Evolutionary conservation across 2,888 invertebrate species (phyloP).

Genomic region (Nemurella pictetii): DNA sequence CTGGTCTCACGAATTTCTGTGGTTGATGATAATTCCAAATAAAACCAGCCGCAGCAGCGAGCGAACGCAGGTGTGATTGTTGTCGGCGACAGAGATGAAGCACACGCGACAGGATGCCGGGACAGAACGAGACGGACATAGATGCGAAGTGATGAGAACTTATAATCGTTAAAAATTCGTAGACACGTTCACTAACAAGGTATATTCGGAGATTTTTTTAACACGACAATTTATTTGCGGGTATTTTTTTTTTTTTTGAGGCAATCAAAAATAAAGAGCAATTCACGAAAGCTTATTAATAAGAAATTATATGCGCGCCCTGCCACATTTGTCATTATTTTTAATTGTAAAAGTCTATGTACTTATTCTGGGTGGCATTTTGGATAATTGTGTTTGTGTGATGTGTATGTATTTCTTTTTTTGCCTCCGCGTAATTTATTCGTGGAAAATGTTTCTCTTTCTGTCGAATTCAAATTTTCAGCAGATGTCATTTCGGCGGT

Average conservation of each 20-base stretch:
- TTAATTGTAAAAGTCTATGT: constrained; percentile 15
- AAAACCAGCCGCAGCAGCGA: not conserved
- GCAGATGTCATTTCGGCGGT: not conserved
- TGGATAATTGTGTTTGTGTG: not conserved
- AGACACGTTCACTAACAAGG: constrained; percentile 6
- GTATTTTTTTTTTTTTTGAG: not conserved
- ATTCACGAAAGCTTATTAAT: constrained; percentile 1
- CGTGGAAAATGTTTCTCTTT: not conserved
- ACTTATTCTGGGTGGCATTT: constrained; percentile 6
- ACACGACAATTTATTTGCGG: not conserved
- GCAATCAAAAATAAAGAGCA: not conserved
- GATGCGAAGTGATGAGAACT: not conserved
- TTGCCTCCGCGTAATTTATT: not conserved
- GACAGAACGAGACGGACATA: not conserved
- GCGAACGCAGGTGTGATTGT: not conserved
- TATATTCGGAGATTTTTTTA: not conserved
- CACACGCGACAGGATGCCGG: not conserved
- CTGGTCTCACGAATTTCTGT: constrained; percentile 18
- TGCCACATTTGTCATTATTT: constrained; percentile 8
- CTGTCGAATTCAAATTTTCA: not conserved
- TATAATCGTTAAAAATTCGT: constrained; percentile 7
- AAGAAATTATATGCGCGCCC: not conserved
- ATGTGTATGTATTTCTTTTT: not conserved
- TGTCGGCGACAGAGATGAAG: not conserved
- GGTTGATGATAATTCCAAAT: constrained; percentile 24